phyloP scores from a whole-genome alignment of 2,888 invertebrate species.

The Phytoseiulus persimilis region DNA sequence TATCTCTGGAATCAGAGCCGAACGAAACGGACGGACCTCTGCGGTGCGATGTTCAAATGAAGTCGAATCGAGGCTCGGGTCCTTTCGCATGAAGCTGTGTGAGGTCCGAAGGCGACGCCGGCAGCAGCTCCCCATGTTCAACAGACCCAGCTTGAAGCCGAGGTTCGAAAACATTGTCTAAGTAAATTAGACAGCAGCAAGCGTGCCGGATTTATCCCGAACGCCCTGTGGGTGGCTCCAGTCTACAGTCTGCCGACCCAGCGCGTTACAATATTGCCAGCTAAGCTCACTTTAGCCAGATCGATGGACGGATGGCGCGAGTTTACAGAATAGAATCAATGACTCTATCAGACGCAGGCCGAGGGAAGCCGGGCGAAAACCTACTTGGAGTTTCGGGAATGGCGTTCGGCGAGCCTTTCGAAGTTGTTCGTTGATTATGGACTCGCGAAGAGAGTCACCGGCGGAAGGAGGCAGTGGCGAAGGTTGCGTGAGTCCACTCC shows the following conservation, averaged over 20 bases:
- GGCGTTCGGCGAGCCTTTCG: no score
- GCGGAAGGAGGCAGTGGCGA: not conserved
- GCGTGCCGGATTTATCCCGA: not conserved
- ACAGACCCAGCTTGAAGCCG: not conserved
- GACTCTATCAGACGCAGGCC: not conserved
- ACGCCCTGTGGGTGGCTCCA: not conserved
- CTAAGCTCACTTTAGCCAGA: not conserved
- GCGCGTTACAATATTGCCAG: not conserved
- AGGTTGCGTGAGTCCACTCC: not conserved
- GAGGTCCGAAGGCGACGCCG: not conserved
- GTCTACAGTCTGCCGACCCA: not conserved
- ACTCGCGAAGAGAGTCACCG: not conserved
- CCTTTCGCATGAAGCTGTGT: not conserved
- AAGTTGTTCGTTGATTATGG: no score
- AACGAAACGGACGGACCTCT: not conserved
- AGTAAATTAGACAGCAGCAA: not conserved
- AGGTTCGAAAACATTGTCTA: not conserved
- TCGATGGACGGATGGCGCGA: not conserved
- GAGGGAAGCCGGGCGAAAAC: no score
- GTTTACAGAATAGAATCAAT: not conserved
- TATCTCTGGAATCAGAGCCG: not conserved
- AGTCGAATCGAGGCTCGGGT: not conserved
- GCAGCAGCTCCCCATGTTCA: not conserved
- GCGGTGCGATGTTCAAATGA: slow-evolving; percentile 5
- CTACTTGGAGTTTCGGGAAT: no score